Evolutionary conservation across 2,888 invertebrate species (phyloP).

Genomic region (Diaperis boleti): DNA sequence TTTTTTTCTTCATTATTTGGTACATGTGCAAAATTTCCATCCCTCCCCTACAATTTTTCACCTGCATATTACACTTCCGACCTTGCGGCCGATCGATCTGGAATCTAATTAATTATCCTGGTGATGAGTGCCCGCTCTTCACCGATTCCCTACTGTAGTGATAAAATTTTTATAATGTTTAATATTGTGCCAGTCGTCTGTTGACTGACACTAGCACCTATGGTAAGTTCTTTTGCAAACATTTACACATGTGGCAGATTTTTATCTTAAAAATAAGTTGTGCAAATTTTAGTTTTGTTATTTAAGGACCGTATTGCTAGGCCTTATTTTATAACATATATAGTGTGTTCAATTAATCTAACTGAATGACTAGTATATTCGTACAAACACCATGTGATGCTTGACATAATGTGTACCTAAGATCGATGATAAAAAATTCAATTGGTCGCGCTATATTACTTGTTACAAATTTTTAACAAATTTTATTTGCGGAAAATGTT

Average conservation of each 20-base stretch:
- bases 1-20: neutral
- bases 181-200: constrained; percentile 22
- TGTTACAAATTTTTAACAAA: too few species aligned
- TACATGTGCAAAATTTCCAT: constrained; percentile 6
- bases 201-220: neutral
- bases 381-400: too few species aligned
- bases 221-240: constrained; percentile 7
- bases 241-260: neutral
- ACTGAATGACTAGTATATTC: too few species aligned
- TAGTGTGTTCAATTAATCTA: too few species aligned
- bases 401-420: too few species aligned
- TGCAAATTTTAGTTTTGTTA: constrained; percentile 1
- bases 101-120: constrained; percentile 58
- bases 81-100: constrained; percentile 56
- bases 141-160: constrained; percentile 29
- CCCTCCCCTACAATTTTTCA: constrained; percentile 23
- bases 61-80: constrained; percentile 49
- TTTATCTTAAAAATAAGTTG: neutral
- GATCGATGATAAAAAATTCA: too few species aligned
- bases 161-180: constrained; percentile 32
- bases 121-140: constrained; percentile 35
- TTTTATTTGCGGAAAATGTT: too few species aligned
- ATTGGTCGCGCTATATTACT: too few species aligned
- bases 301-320: neutral
- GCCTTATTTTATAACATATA: too few species aligned